phyloP scores from a whole-genome alignment of 2,797 vertebrate species.

The Taeniopygia guttata region DNA sequence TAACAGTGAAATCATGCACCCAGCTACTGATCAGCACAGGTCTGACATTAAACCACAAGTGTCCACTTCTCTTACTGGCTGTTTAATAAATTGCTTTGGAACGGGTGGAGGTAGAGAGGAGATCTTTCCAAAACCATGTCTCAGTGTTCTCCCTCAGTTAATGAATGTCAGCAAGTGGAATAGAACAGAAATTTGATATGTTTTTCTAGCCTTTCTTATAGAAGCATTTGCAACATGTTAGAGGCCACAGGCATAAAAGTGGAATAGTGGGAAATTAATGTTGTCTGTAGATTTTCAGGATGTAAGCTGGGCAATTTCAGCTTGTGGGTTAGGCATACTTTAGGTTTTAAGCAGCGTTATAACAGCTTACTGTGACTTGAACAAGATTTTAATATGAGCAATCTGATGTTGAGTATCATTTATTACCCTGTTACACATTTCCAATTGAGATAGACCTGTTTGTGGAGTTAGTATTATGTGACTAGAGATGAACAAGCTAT shows the following conservation, averaged over 20 bases:
- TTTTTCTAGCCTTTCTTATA: slow-evolving; percentile 52
- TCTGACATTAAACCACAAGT: slow-evolving; percentile 27
- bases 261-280: slow-evolving; percentile 33
- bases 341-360: slow-evolving; percentile 42
- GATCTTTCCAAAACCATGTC: slow-evolving; percentile 39
- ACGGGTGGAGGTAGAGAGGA: background rate
- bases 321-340: slow-evolving; percentile 20
- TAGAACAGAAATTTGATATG: slow-evolving; percentile 46
- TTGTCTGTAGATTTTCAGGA: slow-evolving; percentile 43
- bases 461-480: background rate
- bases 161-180: slow-evolving; percentile 60
- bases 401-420: slow-evolving; percentile 36
- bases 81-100: slow-evolving; percentile 46
- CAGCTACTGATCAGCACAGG: background rate
- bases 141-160: slow-evolving; percentile 34
- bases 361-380: slow-evolving; percentile 14
- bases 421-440: slow-evolving; percentile 20
- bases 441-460: slow-evolving; percentile 3
- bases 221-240: slow-evolving; percentile 44
- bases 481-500: background rate
- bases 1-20: background rate
- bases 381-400: slow-evolving; percentile 13
- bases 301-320: slow-evolving; percentile 21
- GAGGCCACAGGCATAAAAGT: slow-evolving; percentile 31
- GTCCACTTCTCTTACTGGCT: slow-evolving; percentile 15